Evolutionary conservation across 2,113 vertebrate species (phyloP), one percentile per base, ranked within the genome.

Genomic region (Thunnus maccoyii): DNA sequence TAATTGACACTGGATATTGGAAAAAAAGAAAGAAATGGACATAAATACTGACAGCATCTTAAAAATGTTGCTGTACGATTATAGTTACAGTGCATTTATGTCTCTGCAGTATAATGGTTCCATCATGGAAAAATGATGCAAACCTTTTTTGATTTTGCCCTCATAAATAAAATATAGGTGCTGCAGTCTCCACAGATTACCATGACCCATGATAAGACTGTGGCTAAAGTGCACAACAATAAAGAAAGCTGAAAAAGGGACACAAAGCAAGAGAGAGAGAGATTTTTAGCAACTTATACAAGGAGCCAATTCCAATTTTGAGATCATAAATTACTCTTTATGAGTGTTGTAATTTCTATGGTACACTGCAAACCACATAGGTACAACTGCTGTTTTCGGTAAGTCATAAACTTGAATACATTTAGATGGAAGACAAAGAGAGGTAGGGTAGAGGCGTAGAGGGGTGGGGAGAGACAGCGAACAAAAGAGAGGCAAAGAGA

Each of bases 371-470:
- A 63, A 61, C 17, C 25, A 63, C 46, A 41, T 0, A 18, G 22
- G 36, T 46, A 64, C 14, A 61, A 32, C 55, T 60, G n/a, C 57
- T 41, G 4, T 70, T 64, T 82, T 61, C 16, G 14, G 22, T 55
- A 56, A 75, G 25, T 36, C 11, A 67, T 25, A 78, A 22, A 82
- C n/a, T 65, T 78, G 56, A 84, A 86, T 72, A 78, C 1, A 82
- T 85, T 80, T 13, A 58, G 44, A 85, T 80, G 5, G 54, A 80
- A 85, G 68, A 85, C 85, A 83, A 86, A 76, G 64, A 46, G 50
- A 47, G 41, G 27, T 22, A 17, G 32, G 3, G 3, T 18, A 18
- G 36, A n/a, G 36, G 1, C 7, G 17, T 3, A 22, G 16, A 22
- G 52, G 18, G 61, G 46, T 58, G 47, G 22, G 4, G 41, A 61